Conservation (phyloP, 64 coral and sea anemone species). For the Actinia tenebrosa region DNA sequence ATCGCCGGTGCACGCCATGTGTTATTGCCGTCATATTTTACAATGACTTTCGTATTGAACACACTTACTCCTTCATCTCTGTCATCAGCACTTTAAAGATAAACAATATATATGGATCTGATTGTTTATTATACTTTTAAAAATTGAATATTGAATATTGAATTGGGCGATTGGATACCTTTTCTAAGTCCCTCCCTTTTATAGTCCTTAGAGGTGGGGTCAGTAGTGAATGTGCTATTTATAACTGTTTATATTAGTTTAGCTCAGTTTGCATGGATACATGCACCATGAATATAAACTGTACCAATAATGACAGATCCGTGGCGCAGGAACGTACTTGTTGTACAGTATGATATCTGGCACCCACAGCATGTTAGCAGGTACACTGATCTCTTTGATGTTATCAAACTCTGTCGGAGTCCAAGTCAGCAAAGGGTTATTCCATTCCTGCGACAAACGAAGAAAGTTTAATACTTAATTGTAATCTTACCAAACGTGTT, state of each 20-base stretch:
- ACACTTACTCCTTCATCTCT: conserved; percentile 37
- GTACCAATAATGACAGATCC: conserved; percentile 14
- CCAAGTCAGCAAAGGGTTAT: conserved; percentile 64
- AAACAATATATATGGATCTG: neutral
- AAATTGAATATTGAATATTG: too few relatives aligned
- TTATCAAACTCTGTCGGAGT: conserved; percentile 40
- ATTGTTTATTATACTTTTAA: too few relatives aligned
- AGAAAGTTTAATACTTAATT: neutral
- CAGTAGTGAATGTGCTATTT: too few relatives aligned
- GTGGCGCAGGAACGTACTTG: conserved; percentile 42
- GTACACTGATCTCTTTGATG: conserved; percentile 44
- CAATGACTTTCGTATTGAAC: conserved; percentile 47
- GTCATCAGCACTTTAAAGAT: conserved; percentile 14
- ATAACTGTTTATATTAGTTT: too few relatives aligned
- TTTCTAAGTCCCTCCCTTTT: too few relatives aligned
- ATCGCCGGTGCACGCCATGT: conserved; percentile 76
- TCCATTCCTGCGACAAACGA: conserved; percentile 50
- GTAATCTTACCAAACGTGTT: neutral
- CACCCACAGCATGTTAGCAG: conserved; percentile 65
- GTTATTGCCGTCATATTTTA: conserved; percentile 57
- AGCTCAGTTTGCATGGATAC: neutral
- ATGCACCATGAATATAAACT: conserved; percentile 2
- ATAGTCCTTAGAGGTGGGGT: too few relatives aligned
- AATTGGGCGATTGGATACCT: too few relatives aligned
- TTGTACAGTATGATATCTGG: conserved; percentile 75